A percentile compares a stretch with the other conserved stretches of the same genome.
phyloP scores from a whole-genome alignment of 2,888 invertebrate genomes.

The Thalpophila matura region DNA sequence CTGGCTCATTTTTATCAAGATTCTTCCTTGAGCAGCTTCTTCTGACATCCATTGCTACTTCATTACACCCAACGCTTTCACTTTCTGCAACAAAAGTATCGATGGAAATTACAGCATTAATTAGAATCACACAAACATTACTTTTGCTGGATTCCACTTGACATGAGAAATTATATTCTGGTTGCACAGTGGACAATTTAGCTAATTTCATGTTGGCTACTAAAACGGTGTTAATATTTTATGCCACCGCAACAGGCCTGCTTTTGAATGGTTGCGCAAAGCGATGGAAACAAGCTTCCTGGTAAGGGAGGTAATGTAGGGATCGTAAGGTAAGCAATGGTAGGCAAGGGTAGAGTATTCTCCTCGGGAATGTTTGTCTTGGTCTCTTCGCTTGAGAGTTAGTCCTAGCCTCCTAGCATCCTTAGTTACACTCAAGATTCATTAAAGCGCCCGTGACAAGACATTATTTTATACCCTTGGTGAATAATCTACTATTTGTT shows the following conservation, averaged over 20 bases:
- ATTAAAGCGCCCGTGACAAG: no score
- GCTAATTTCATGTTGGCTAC: slow-evolving; percentile 76
- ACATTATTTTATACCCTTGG: no score
- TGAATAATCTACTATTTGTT: no score
- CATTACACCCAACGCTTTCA: no score
- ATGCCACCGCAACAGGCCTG: slow-evolving; percentile 67
- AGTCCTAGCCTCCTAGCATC: no score
- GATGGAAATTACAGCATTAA: slow-evolving; percentile 33
- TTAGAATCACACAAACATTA: slow-evolving; percentile 48
- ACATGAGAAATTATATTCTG: slow-evolving; percentile 69
- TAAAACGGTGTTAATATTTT: slow-evolving; percentile 79
- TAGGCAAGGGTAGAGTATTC: no score
- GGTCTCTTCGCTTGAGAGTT: no score
- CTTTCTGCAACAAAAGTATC: background rate
- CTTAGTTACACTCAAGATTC: no score
- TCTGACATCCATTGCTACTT: background rate
- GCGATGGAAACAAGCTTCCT: slow-evolving; percentile 30
- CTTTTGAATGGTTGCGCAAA: slow-evolving; percentile 48
- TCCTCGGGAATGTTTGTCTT: no score
- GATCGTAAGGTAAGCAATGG: no score
- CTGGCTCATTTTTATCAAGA: background rate
- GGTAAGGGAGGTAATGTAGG: no score
- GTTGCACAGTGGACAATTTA: slow-evolving; percentile 70
- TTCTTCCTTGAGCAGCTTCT: background rate
- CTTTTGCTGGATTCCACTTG: slow-evolving; percentile 53